A percentile compares a stretch with the other conserved stretches of the same genome.
These are phyloP conservation scores for Choreutis nemorana DNA, from an alignment of 2,888 invertebrate species.

Conservation along the genomic window DNA sequence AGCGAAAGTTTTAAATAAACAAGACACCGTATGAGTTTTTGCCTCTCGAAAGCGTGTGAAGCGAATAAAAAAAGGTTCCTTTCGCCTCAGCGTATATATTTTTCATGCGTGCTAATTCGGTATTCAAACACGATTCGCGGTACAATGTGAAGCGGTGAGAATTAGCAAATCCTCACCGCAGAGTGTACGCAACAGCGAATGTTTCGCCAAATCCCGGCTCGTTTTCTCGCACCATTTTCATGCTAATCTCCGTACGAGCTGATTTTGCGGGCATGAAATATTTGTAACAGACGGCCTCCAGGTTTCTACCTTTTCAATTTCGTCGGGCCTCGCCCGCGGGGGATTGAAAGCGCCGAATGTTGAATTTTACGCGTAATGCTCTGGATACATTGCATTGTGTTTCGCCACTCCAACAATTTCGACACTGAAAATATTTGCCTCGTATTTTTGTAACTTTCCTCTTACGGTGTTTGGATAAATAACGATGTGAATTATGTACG, in stretches of 20 bases:
- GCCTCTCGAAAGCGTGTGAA: too few species aligned
- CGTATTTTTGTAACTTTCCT: too few species aligned
- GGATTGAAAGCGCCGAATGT: constrained; percentile 32
- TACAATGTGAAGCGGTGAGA: constrained; percentile 25
- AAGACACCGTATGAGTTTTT: too few species aligned
- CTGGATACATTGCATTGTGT: constrained; percentile 22
- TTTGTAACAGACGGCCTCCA: constrained; percentile 30
- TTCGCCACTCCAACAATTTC: too few species aligned
- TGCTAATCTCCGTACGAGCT: constrained; percentile 44
- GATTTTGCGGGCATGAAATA: constrained; percentile 48
- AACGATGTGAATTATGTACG: too few species aligned
- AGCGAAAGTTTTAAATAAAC: too few species aligned
- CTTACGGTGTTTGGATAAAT: too few species aligned
- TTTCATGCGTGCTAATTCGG: constrained; percentile 24
- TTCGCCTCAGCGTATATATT: too few species aligned
- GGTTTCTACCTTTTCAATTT: constrained; percentile 46
- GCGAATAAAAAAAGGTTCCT: too few species aligned
- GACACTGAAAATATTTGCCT: constrained; percentile 13
- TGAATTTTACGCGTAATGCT: constrained; percentile 35
- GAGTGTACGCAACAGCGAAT: constrained; percentile 5
- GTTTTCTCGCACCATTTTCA: constrained; percentile 45
- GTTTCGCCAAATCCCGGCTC: constrained; percentile 27
- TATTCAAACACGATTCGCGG: constrained; percentile 28
- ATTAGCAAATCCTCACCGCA: constrained; percentile 20
- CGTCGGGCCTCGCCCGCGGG: constrained; percentile 22